These are phyloP conservation scores for Australoheros scitulus DNA, from an alignment of 2,113 vertebrate species.

Conservation along the genomic window DNA sequence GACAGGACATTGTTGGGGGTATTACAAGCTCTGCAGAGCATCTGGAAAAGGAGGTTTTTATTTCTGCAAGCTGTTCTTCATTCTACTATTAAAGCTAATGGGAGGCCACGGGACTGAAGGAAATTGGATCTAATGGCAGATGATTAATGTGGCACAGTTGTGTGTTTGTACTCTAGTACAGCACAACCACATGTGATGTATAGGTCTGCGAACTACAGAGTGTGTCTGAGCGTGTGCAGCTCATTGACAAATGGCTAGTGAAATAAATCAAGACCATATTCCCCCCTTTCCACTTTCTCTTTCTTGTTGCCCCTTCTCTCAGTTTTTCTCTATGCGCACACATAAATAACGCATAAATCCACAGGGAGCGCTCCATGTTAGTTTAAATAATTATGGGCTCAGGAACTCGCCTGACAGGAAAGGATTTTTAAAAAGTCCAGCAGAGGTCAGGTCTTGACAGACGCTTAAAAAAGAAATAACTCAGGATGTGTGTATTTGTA, in stretches of 20 bases:
- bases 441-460: slow-evolving; percentile 23
- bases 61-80: slow-evolving; percentile 3
- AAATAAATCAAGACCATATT: slow-evolving; percentile 55
- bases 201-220: not conserved
- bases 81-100: slow-evolving; percentile 24
- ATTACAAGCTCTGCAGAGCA: slow-evolving; percentile 14
- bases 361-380: slow-evolving; percentile 2
- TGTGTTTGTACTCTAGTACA: slow-evolving; percentile 16
- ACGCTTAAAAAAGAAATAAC: slow-evolving; percentile 17
- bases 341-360: slow-evolving; percentile 22
- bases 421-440: slow-evolving; percentile 5
- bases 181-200: slow-evolving; percentile 34
- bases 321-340: not conserved
- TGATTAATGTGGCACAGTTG: slow-evolving; percentile 46
- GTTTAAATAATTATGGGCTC: slow-evolving; percentile 37
- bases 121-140: slow-evolving; percentile 27
- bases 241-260: slow-evolving; percentile 35
- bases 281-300: slow-evolving; percentile 8
- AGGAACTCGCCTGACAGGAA: not conserved
- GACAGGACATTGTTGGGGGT: not conserved
- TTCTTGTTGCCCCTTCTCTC: not conserved
- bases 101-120: slow-evolving; percentile 21
- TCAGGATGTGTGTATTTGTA: not conserved
- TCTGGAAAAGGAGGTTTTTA: slow-evolving; percentile 25
- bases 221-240: not conserved